Evolutionary conservation across 2,797 vertebrate species (phyloP).

Genomic region (Myripristis murdjan): DNA sequence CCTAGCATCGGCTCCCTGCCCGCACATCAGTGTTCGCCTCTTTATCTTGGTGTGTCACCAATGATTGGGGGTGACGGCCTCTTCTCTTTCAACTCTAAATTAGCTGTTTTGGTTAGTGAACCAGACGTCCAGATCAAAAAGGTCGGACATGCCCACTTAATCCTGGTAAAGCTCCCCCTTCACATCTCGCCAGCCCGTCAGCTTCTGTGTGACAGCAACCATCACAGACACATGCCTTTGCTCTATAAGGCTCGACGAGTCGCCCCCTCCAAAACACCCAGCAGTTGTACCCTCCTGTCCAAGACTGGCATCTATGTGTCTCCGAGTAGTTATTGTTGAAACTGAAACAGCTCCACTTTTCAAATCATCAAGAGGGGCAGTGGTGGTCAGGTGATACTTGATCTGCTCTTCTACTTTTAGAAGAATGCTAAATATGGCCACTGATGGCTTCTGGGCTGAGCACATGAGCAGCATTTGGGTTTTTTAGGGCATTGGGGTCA

Average conservation of each 20-base stretch:
- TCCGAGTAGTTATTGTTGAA: constrained; percentile 25
- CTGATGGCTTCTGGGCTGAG: constrained; percentile 45
- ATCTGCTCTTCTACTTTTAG: constrained; percentile 62
- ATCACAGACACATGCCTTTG: constrained; percentile 79
- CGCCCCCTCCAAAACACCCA: background rate
- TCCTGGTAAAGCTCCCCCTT: constrained; percentile 80
- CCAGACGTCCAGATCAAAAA: constrained; percentile 81
- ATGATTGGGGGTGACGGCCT: constrained; percentile 68
- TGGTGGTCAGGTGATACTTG: constrained; percentile 34
- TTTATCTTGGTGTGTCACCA: constrained; percentile 57
- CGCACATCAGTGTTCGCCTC: constrained; percentile 43
- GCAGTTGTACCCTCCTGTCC: constrained; percentile 36
- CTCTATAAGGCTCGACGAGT: constrained; percentile 24
- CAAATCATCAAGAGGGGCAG: constrained; percentile 11
- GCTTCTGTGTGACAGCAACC: constrained; percentile 79
- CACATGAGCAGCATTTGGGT: constrained; percentile 31
- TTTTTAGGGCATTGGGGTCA: constrained; percentile 36
- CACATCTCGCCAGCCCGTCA: constrained; percentile 79
- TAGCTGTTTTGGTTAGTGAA: constrained; percentile 82
- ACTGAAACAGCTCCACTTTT: constrained; percentile 41
- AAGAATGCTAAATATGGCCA: constrained; percentile 72
- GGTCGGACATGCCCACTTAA: constrained; percentile 85
- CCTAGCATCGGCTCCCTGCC: constrained; percentile 12
- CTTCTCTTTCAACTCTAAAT: constrained; percentile 82
- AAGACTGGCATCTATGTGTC: constrained; percentile 22